Conservation (phyloP, 2,113 vertebrate genomes). For the Microtus oregoni region DNA sequence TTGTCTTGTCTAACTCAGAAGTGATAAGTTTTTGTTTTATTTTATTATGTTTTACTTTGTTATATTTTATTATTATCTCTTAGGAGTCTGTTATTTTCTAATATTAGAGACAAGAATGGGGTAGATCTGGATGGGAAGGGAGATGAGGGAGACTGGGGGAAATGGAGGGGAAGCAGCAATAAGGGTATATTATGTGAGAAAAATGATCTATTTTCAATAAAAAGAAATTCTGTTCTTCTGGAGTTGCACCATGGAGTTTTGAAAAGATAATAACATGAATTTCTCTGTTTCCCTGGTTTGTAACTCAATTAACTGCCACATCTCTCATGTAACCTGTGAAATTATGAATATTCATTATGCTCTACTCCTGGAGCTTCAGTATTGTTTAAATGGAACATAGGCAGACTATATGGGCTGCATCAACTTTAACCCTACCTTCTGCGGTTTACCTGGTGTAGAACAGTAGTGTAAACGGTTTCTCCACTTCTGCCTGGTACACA, state of each 20-base stretch:
- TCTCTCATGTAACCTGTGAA: constrained; percentile 75
- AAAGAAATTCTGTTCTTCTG: constrained; percentile 70
- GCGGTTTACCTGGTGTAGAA: constrained; percentile 74
- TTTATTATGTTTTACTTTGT: background rate
- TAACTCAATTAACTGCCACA: constrained; percentile 74
- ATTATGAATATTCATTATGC: constrained; percentile 77
- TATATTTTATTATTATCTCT: background rate
- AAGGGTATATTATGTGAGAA: background rate
- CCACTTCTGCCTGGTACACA: constrained; percentile 50
- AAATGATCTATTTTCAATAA: background rate
- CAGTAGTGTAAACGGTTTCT: background rate
- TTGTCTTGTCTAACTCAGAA: background rate
- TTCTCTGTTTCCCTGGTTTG: constrained; percentile 68
- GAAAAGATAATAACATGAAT: constrained; percentile 50
- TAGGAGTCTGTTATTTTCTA: background rate
- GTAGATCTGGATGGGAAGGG: background rate
- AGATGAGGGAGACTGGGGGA: background rate
- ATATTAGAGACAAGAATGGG: background rate
- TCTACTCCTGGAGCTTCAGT: constrained; percentile 48
- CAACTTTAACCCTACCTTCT: constrained; percentile 78
- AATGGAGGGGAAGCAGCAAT: background rate
- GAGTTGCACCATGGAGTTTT: constrained; percentile 63
- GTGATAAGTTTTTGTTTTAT: background rate
- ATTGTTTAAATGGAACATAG: constrained; percentile 75
- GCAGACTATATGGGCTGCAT: constrained; percentile 71